phyloP scores from a whole-genome alignment of 1,140 invertebrate genomes.

The Neodiprion pinetum region DNA sequence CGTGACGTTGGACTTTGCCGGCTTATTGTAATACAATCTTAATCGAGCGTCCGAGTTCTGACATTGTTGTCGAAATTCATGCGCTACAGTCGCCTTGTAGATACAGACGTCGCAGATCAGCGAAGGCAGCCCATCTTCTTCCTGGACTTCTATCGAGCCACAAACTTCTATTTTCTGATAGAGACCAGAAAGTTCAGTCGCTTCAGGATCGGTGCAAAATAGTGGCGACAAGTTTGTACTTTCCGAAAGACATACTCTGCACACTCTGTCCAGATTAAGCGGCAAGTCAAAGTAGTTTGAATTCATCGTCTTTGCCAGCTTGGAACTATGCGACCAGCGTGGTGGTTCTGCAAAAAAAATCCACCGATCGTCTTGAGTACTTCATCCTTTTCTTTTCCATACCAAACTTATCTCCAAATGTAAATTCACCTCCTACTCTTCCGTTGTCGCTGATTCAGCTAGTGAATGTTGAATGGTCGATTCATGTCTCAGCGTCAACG shows the following conservation, averaged over 20 bases:
- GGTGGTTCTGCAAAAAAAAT: background rate
- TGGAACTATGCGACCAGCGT: background rate
- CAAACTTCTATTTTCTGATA: slow-evolving; percentile 54
- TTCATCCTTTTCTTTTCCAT: background rate
- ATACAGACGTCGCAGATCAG: slow-evolving; percentile 55
- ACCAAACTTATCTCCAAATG: background rate
- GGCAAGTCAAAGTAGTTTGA: slow-evolving; percentile 48
- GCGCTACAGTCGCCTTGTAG: slow-evolving; percentile 55
- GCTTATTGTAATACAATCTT: slow-evolving; percentile 55
- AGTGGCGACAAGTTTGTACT: slow-evolving; percentile 50
- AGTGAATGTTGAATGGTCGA: background rate
- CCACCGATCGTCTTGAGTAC: background rate
- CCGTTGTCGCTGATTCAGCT: background rate
- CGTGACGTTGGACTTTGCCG: slow-evolving; percentile 41
- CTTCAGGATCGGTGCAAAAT: slow-evolving; percentile 47
- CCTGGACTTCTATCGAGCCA: slow-evolving; percentile 53
- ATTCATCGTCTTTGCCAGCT: slow-evolving; percentile 38
- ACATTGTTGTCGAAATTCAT: slow-evolving; percentile 57
- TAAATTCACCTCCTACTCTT: background rate
- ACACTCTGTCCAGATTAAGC: slow-evolving; percentile 52
- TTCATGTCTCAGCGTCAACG: background rate
- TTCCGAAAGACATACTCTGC: slow-evolving; percentile 55
- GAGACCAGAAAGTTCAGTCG: slow-evolving; percentile 38
- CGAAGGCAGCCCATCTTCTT: slow-evolving; percentile 56
- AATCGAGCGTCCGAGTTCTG: slow-evolving; percentile 55